A percentile compares a stretch with the other conserved stretches of the same genome.
phyloP scores from a whole-genome alignment of 2,797 vertebrate genomes.

The Sebastes taczanowskii region DNA sequence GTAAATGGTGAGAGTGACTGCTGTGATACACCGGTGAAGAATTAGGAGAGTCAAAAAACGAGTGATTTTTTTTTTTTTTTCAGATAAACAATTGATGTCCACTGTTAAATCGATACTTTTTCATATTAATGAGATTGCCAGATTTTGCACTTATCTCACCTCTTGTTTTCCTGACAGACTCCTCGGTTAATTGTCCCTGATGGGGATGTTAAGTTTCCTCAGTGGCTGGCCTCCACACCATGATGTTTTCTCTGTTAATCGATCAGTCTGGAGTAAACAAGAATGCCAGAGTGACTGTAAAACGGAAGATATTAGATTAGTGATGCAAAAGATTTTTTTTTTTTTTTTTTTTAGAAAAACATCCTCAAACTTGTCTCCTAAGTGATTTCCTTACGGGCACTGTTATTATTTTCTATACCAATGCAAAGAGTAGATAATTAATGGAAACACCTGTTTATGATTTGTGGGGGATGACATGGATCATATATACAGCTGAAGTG shows the following conservation, averaged over 20 bases:
- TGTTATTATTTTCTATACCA: not conserved
- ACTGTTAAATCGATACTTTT: conserved; percentile 63
- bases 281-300: conserved; percentile 68
- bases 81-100: conserved; percentile 27
- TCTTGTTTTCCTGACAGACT: conserved; percentile 53
- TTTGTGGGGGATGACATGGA: not conserved
- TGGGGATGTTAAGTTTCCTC: conserved; percentile 55
- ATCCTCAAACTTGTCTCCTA: not conserved
- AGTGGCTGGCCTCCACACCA: conserved; percentile 51
- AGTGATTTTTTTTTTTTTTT: not conserved
- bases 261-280: conserved; percentile 78
- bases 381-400: not conserved
- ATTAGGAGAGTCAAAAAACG: conserved; percentile 1
- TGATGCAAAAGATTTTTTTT: conserved; percentile 6
- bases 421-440: not conserved
- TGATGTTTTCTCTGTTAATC: conserved; percentile 75
- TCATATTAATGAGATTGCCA: conserved; percentile 64
- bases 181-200: conserved; percentile 62
- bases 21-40: conserved; percentile 24
- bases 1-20: conserved; percentile 8
- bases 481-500: not conserved
- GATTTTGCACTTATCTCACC: conserved; percentile 70
- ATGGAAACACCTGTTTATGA: conserved; percentile 9
- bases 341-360: not conserved
- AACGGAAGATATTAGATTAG: conserved; percentile 34